phyloP scores from a whole-genome alignment of 2,113 vertebrate species.

The Anseranas semipalmata region DNA sequence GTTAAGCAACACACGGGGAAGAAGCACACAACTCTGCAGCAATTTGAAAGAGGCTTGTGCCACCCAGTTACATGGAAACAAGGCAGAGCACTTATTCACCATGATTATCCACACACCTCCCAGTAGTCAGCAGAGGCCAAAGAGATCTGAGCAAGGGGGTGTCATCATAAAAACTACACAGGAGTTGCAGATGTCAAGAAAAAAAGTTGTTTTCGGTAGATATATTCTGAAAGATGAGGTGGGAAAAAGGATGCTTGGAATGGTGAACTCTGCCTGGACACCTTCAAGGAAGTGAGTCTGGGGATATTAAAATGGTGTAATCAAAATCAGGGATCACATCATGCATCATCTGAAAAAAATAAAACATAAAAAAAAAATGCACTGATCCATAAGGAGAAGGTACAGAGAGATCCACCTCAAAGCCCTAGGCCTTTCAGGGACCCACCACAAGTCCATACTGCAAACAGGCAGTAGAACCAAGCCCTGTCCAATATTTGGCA shows the following conservation, averaged over 20 bases:
- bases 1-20: not conserved
- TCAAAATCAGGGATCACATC: not conserved
- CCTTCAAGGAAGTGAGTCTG: not conserved
- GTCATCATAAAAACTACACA: not conserved
- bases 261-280: not conserved
- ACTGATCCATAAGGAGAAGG: not conserved
- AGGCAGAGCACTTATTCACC: not conserved
- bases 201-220: not conserved
- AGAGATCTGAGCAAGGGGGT: not conserved
- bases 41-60: not conserved
- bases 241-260: not conserved
- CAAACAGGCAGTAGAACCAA: not conserved
- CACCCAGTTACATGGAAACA: not conserved
- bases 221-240: not conserved
- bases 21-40: not conserved
- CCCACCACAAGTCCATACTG: not conserved
- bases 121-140: not conserved
- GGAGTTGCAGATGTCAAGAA: not conserved
- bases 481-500: not conserved
- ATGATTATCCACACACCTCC: not conserved
- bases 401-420: not conserved
- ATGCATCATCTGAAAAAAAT: not conserved
- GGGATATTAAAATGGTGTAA: not conserved
- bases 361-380: not conserved
- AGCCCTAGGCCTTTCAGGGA: not conserved